These are phyloP conservation scores for Harpalus rubripes DNA, from an alignment of 2,888 invertebrate species.

Conservation along the genomic window DNA sequence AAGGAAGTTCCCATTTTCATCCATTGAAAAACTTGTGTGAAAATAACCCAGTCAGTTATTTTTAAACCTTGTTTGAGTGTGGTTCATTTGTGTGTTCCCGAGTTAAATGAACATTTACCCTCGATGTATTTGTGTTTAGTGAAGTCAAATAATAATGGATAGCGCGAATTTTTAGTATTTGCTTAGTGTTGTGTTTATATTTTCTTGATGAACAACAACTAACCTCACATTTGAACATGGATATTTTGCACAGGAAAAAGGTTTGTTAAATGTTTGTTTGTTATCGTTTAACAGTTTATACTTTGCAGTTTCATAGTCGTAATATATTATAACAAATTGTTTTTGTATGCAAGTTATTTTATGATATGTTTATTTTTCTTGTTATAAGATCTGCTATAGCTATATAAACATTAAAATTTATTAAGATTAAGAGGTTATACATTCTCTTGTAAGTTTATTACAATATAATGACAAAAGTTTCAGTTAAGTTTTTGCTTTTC, in stretches of 20 bases:
- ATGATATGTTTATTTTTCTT: conserved; percentile 34
- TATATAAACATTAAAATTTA: conserved; percentile 20
- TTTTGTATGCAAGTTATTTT: conserved; percentile 9
- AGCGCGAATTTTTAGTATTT: conserved; percentile 56
- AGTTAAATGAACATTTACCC: conserved; percentile 12
- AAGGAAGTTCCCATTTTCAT: conserved; percentile 52
- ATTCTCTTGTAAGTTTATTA: neutral
- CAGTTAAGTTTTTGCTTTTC: neutral
- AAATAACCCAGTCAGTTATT: conserved; percentile 59
- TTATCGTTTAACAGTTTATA: neutral
- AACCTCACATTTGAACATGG: conserved; percentile 72
- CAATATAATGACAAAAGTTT: neutral
- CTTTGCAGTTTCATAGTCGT: neutral
- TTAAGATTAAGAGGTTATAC: neutral
- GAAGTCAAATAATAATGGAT: conserved; percentile 27
- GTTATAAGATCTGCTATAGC: neutral
- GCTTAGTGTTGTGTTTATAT: conserved; percentile 71
- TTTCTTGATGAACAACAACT: conserved; percentile 72
- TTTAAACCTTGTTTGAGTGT: conserved; percentile 64
- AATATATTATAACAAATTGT: neutral
- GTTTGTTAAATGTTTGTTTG: conserved; percentile 66
- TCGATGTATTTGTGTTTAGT: conserved; percentile 58
- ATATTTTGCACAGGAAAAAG: conserved; percentile 71
- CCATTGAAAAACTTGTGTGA: conserved; percentile 20
- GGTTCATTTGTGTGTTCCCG: conserved; percentile 51